Conservation (phyloP, 2,113 vertebrate species). For the Chloropsis cyanopogon region DNA sequence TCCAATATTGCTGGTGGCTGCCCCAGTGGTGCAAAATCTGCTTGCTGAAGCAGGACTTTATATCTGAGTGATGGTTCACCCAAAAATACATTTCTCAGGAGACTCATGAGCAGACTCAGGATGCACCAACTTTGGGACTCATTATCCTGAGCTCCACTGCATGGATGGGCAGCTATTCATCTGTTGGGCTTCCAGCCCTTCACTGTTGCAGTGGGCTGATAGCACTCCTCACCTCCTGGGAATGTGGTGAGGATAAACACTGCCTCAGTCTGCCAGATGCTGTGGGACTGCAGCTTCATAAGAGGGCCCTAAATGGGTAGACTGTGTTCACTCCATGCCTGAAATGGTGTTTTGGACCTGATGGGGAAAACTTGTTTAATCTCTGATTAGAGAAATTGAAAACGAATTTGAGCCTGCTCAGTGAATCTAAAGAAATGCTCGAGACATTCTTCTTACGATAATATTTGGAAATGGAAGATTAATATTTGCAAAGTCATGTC, state of each 20-base stretch:
- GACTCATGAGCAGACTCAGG: not conserved
- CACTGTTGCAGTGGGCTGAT: not conserved
- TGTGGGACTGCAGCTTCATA: rapidly evolving
- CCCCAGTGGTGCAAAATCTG: not conserved
- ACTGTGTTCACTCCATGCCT: not conserved
- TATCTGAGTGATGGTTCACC: not conserved
- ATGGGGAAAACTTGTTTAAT: not conserved
- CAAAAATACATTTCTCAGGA: not conserved
- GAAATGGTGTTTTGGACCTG: not conserved
- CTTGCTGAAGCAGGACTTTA: not conserved
- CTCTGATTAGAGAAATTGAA: not conserved
- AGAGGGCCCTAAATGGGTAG: not conserved
- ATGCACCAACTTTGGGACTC: not conserved
- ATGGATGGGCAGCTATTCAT: not conserved
- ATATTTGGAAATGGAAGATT: not conserved
- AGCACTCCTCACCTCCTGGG: not conserved
- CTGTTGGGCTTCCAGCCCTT: not conserved
- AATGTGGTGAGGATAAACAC: not conserved
- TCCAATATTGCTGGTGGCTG: rapidly evolving
- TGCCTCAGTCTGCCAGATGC: not conserved
- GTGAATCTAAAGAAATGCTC: not conserved
- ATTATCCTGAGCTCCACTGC: not conserved
- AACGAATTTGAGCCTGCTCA: not conserved
- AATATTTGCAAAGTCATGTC: not conserved
- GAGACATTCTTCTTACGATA: not conserved